These are phyloP conservation scores for Gallinago jamesoni DNA, from an alignment of 2,113 vertebrate species.

Conservation along the genomic window DNA sequence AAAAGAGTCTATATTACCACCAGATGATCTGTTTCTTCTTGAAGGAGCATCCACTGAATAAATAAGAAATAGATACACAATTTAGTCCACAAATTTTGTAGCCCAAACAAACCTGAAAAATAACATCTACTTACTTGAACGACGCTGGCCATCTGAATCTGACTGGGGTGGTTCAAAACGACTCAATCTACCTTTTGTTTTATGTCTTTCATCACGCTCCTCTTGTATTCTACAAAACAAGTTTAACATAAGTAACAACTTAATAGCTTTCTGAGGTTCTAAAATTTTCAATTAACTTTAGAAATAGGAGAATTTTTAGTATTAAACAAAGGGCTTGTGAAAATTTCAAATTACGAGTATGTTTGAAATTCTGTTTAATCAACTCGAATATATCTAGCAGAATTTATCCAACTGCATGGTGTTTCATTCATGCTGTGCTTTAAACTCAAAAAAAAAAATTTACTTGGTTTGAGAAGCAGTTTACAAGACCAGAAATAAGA, in stretches of 20 bases:
- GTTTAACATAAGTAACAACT: constrained; percentile 2
- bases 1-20: constrained; percentile 88
- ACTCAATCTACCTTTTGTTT: constrained; percentile 95
- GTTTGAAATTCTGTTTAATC: neutral
- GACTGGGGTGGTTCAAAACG: constrained; percentile 93
- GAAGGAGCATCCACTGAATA: constrained; percentile 95
- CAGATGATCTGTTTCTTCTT: constrained; percentile 96
- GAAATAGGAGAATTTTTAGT: neutral
- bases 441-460: neutral
- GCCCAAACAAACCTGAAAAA: constrained; percentile 7
- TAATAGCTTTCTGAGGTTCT: neutral
- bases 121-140: constrained; percentile 84
- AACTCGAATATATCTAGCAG: neutral
- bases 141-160: constrained; percentile 86
- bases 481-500: neutral
- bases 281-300: neutral
- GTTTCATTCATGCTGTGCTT: neutral
- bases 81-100: constrained; percentile 41
- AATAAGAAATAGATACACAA: neutral
- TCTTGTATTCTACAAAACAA: constrained; percentile 90
- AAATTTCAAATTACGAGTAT: neutral
- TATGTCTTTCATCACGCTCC: constrained; percentile 95
- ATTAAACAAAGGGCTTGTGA: neutral
- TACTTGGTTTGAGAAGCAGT: neutral
- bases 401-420: neutral